A percentile compares a stretch with the other conserved stretches of the same genome.
These are phyloP conservation scores for Huso huso DNA, from an alignment of 2,797 vertebrate species.

Conservation along the genomic window DNA sequence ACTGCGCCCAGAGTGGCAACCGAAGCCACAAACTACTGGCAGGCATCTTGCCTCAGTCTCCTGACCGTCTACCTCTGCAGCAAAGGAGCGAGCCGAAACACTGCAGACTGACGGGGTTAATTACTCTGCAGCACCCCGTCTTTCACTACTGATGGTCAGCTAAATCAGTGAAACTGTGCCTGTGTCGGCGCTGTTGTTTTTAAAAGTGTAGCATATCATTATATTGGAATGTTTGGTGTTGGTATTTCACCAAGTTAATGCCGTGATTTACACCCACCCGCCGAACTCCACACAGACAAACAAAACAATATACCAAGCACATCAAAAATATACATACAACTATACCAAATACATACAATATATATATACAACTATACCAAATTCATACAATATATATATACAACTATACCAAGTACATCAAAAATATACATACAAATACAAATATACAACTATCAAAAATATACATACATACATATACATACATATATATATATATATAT, in stretches of 20 bases:
- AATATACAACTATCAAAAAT: no score
- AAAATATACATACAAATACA: no score
- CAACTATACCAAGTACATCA: no score
- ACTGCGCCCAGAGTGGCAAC: constrained; percentile 44
- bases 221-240: not conserved
- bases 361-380: no score
- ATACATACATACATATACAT: no score
- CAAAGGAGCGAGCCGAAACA: not conserved
- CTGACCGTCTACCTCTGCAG: not conserved
- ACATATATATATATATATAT: no score
- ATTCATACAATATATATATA: no score
- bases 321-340: not conserved
- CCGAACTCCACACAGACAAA: not conserved
- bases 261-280: not conserved
- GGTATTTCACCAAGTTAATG: not conserved
- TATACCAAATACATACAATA: not conserved
- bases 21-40: constrained; percentile 25
- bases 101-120: not conserved
- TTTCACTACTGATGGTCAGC: not conserved
- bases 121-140: not conserved
- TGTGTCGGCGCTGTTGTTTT: not conserved
- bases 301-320: not conserved
- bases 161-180: not conserved
- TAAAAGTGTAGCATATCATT: not conserved
- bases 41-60: constrained; percentile 19